These are phyloP conservation scores for Hypanus sabinus DNA, from an alignment of 2,113 vertebrate genomes.

Conservation along the genomic window DNA sequence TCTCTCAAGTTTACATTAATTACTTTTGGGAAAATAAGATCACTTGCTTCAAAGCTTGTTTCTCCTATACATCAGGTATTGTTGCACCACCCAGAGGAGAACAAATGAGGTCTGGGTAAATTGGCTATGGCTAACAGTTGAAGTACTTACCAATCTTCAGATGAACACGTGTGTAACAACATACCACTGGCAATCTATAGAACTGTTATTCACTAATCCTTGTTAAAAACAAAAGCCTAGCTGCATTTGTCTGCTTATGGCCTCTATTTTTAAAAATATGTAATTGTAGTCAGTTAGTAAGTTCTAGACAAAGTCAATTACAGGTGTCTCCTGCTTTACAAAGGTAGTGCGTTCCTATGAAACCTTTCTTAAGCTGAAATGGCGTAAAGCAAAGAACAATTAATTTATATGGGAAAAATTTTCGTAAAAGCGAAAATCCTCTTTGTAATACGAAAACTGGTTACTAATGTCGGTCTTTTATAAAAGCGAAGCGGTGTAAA, in stretches of 20 bases:
- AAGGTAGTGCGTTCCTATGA: too few relatives aligned
- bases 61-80: background rate
- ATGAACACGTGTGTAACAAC: background rate
- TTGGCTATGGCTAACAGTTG: background rate
- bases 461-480: too few relatives aligned
- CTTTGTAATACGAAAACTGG: too few relatives aligned
- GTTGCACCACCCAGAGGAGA: background rate
- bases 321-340: too few relatives aligned
- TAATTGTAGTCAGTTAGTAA: background rate
- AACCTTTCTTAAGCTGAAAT: too few relatives aligned
- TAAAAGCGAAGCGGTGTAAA: too few relatives aligned
- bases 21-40: background rate
- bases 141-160: background rate
- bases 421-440: too few relatives aligned
- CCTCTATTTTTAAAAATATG: background rate
- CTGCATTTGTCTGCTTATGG: background rate
- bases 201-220: conserved; percentile 8
- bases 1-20: background rate
- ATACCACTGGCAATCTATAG: background rate
- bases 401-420: too few relatives aligned
- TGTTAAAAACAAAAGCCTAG: conserved; percentile 1
- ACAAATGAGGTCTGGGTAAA: background rate
- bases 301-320: conserved; percentile 24
- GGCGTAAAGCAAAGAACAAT: too few relatives aligned
- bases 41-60: background rate